Base-by-base conservation (phyloP, 2,797 vertebrate genomes). In the Sciaenops ocellatus region DNA sequence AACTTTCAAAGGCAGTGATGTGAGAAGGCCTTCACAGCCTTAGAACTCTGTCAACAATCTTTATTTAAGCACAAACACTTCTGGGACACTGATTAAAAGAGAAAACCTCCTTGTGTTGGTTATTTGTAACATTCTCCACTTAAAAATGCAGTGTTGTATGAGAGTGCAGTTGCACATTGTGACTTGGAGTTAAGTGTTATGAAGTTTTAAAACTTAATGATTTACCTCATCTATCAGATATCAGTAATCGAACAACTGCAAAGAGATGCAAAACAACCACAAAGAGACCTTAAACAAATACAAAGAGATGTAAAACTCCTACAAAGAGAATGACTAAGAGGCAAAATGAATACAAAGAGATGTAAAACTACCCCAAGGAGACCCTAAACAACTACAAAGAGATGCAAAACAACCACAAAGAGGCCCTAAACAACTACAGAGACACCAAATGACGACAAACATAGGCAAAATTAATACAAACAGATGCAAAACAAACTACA, bases 1-100 rank as follows among this genome's bases (percentile, higher is more conserved):
- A 11, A 78, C 56, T 78, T 86, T 86, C 80, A 89, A 85, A 89
- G 61, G 47, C 70, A 67, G 48, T 38, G 1, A 51, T 63, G 42
- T 61, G 50, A 75, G 61, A 52, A 74, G 69, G 56, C 82, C 74
- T 81, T 80, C 42, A 66, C 59, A 74, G 59, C 56, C 18, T 63
- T 73, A 65, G 48, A 66, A 46, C 54, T 60, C 55, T 52, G 46
- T 65, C 60, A 28, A 10, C 38, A 30, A 62, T 76, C 73, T 63
- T 69, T 72, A 72, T 76, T 83, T 81, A 61, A 82, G 46, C 52
- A 73, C 60, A 52, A 46, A 79, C 44, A 68, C 9, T 0, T 81
- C 64, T 54, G 30, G 61, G 47, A 80, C 44, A 42, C 16, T 7
- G 28, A 69, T 67, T 42, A 78, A 34, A 73, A 74, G 13, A 69